A percentile compares a stretch with the other conserved stretches of the same genome.
Evolutionary conservation across 2,888 invertebrate species (phyloP).

Genomic region (Copidosoma aretas): DNA sequence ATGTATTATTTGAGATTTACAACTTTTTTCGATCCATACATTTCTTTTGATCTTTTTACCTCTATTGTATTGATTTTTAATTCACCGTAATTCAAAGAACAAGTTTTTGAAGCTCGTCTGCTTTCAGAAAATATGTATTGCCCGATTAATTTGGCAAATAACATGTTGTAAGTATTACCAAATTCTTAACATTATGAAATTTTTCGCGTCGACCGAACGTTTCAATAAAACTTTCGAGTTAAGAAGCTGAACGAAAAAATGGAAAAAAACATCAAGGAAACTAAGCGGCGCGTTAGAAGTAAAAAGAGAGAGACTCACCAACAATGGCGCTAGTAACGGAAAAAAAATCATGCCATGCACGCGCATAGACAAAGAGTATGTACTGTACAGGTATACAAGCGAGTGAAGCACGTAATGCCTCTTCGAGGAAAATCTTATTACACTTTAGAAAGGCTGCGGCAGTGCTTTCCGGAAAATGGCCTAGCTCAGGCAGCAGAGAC

Average conservation of each 20-base stretch:
- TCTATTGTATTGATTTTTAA: too few species aligned
- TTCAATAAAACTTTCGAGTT: not conserved
- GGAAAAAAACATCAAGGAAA: not conserved
- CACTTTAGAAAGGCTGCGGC: conserved; percentile 9
- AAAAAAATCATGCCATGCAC: not conserved
- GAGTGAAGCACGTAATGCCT: conserved; percentile 7
- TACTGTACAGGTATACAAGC: too few species aligned
- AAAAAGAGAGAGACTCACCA: not conserved
- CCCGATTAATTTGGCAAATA: too few species aligned
- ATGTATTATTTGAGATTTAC: too few species aligned
- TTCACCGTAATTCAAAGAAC: too few species aligned
- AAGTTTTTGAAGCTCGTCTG: too few species aligned
- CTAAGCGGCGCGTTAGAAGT: not conserved
- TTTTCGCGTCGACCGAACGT: not conserved
- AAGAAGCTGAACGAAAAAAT: not conserved
- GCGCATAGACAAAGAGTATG: too few species aligned
- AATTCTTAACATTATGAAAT: too few species aligned
- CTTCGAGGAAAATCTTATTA: conserved; percentile 22
- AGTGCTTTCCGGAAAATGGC: conserved; percentile 24
- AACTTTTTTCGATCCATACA: too few species aligned
- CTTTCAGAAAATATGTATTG: too few species aligned
- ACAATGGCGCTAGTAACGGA: not conserved
- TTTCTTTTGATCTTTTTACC: too few species aligned
- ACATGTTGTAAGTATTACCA: too few species aligned
- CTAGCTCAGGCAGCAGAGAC: not conserved